Percentiles rank a stretch among this genome's conserved stretches.
Evolutionary conservation across 92 coral and sea anemone genomes (phyloP).

Genomic region (Epizoanthus illoricatus): DNA sequence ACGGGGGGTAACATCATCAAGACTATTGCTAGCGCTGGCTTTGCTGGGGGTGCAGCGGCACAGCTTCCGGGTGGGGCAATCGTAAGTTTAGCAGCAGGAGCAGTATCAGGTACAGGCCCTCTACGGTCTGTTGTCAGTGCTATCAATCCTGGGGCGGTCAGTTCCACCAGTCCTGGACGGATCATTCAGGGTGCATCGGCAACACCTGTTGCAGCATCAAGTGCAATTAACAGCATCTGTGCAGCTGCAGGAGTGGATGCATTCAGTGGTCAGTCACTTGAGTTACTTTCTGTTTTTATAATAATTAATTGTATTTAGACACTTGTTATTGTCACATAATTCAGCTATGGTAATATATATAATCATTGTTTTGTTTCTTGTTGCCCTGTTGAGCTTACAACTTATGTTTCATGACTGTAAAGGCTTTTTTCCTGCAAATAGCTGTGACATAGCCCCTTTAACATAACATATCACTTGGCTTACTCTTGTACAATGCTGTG

Average conservation of each 20-base stretch:
- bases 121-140: conserved; percentile 57
- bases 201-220: conserved; percentile 86
- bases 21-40: conserved; percentile 87
- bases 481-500: not conserved
- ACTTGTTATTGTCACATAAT: too few relatives aligned
- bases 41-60: conserved; percentile 66
- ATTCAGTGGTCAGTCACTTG: conserved; percentile 80
- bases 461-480: too few relatives aligned
- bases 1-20: conserved; percentile 90
- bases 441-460: too few relatives aligned
- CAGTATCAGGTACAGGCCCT: conserved; percentile 66
- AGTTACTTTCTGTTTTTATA: not conserved
- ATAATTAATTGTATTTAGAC: not conserved
- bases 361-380: too few relatives aligned
- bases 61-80: conserved; percentile 76
- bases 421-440: too few relatives aligned
- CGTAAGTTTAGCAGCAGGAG: conserved; percentile 59
- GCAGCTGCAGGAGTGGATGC: conserved; percentile 98
- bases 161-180: conserved; percentile 72
- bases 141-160: conserved; percentile 36
- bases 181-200: conserved; percentile 58
- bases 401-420: too few relatives aligned
- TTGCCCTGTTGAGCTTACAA: too few relatives aligned
- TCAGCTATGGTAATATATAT: too few relatives aligned
- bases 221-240: conserved; percentile 94